Base-by-base conservation (phyloP, 2,888 invertebrate species). In the Cartodere bifasciata region DNA sequence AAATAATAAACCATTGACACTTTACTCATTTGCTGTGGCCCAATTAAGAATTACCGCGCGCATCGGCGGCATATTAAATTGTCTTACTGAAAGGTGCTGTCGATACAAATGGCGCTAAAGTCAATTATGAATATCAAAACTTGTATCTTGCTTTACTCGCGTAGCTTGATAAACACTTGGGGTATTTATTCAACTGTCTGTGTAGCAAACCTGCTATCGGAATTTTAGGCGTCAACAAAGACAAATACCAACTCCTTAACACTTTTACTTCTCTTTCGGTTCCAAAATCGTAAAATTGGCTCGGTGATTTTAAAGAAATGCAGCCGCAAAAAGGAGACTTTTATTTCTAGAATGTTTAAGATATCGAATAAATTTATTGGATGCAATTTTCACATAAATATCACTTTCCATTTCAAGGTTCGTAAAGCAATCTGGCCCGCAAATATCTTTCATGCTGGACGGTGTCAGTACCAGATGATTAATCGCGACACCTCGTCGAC, bases 1-100 rank as follows among this genome's bases (percentile, higher is more conserved):
- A 56, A 55, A 55, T 55, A 54, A 53, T 54, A 52, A 52, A 51
- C 50, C 47, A 47, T 50, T 53, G 51, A 53, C 53, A 54, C 56
- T 53, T 26, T 17, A 9, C 14, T 12, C n/a, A n/a, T n/a, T n/a
- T n/a, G n/a, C n/a, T 43, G 40, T 39, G 37, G 41, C 29, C 47
- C 48, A 45, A 49, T 48, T 49, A 48, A 43, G 47, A 37, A 36
- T 34, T 40, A 40, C 32, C 37, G 38, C 29, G 24, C 23, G 27
- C 26, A 24, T 46, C 43, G 37, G 29, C 38, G 34, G 36, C 29
- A 35, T 39, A 39, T 40, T 39, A 37, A 42, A 40, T 39, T 42
- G 37, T 33, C 34, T 23, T 31, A 34, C 36, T 22, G 36, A 38
- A 29, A 33, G 36, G 26, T 31, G 24, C 29, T 34, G 35, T 23